Conservation (phyloP, 2,797 vertebrate genomes). For the Sebastes matsubarae region DNA sequence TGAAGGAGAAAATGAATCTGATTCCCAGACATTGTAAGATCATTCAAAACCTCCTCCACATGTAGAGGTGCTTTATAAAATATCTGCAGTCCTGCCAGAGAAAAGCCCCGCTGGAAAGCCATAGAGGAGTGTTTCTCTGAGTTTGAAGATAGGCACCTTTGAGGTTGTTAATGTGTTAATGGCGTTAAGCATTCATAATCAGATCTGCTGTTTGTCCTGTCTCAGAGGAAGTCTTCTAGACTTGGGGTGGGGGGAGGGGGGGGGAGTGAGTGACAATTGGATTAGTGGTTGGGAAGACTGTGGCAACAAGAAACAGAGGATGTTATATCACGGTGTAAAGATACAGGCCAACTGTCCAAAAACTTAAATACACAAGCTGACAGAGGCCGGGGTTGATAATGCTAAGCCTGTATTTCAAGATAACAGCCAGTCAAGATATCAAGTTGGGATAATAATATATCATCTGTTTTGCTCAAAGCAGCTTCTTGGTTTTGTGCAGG, state of each 20-base stretch:
- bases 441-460: neutral
- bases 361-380: neutral
- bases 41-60: neutral
- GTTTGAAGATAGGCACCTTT: neutral
- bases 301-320: neutral
- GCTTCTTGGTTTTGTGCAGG: neutral
- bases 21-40: neutral
- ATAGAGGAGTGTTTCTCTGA: neutral
- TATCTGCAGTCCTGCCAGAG: neutral
- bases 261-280: neutral
- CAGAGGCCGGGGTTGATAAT: neutral
- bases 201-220: slow-evolving; percentile 19
- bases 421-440: neutral
- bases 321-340: neutral
- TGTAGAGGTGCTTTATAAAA: neutral
- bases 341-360: neutral
- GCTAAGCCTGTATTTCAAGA: neutral
- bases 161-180: slow-evolving; percentile 38
- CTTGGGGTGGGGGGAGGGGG: neutral
- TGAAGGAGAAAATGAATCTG: slow-evolving; percentile 12
- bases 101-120: neutral
- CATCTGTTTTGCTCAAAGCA: neutral
- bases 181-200: slow-evolving; percentile 26
- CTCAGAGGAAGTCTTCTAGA: slow-evolving; percentile 25
- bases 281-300: neutral